These are phyloP conservation scores for Neodiprion pinetum DNA, from an alignment of 1,140 invertebrate genomes.

Conservation along the genomic window DNA sequence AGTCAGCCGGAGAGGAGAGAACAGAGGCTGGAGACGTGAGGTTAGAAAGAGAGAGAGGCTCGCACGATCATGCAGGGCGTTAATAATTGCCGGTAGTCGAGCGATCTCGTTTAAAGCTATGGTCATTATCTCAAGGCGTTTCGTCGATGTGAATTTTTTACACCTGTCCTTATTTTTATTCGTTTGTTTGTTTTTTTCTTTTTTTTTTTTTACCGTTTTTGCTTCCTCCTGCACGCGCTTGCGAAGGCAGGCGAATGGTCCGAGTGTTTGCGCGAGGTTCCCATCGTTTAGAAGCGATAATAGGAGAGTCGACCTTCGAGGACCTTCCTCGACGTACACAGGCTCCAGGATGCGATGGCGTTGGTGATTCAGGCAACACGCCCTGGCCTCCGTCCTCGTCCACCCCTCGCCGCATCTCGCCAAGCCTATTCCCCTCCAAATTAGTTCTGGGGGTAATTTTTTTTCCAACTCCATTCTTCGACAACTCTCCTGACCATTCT, in stretches of 20 bases:
- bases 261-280: not conserved
- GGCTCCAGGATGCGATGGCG: not conserved
- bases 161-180: too few species aligned
- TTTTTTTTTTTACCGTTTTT: too few species aligned
- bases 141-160: not conserved
- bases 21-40: too few species aligned
- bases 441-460: slow-evolving; percentile 6
- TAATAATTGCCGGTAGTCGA: not conserved
- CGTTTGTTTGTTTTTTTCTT: too few species aligned
- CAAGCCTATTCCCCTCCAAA: not conserved
- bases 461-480: slow-evolving; percentile 24
- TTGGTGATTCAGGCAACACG: not conserved
- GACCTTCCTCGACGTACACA: not conserved
- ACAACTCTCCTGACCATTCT: slow-evolving; percentile 33
- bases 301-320: not conserved
- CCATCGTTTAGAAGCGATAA: not conserved
- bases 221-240: too few species aligned
- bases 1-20: not conserved
- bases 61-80: not conserved
- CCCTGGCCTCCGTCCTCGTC: not conserved
- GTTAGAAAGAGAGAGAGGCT: not conserved
- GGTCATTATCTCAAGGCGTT: not conserved
- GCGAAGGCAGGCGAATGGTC: too few species aligned
- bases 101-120: too few species aligned
- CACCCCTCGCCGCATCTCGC: not conserved